A percentile compares a stretch with the other conserved stretches of the same genome.
Evolutionary conservation across 2,113 vertebrate species (phyloP).

Genomic region (Engraulis encrasicolus): DNA sequence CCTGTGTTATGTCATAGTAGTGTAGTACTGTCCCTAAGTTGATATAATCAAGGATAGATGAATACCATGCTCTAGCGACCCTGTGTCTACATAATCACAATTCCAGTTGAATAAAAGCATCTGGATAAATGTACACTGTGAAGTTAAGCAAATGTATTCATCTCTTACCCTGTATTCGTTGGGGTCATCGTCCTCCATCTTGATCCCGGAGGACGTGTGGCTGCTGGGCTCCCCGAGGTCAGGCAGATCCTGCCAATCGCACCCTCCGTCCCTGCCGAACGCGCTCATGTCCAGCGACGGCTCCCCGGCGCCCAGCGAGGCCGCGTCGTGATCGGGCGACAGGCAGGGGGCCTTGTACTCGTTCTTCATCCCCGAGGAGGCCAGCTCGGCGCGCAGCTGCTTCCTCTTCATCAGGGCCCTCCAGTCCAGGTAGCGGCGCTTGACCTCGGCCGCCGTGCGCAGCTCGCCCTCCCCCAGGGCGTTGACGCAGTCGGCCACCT

Average conservation of each 20-base stretch:
- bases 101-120: no score
- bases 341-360: slow-evolving; percentile 80
- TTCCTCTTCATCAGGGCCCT: slow-evolving; percentile 90
- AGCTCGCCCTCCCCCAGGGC: slow-evolving; percentile 90
- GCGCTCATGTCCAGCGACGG: slow-evolving; percentile 85
- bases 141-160: no score
- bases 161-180: slow-evolving; percentile 73
- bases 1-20: no score
- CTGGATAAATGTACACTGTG: no score
- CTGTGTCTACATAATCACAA: no score
- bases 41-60: no score
- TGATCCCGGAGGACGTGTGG: slow-evolving; percentile 82
- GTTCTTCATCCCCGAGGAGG: slow-evolving; percentile 79
- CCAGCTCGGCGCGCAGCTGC: slow-evolving; percentile 84
- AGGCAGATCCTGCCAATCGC: slow-evolving; percentile 88
- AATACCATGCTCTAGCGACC: no score
- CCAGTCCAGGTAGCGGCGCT: slow-evolving; percentile 91
- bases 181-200: slow-evolving; percentile 86
- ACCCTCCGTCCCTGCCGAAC: slow-evolving; percentile 83
- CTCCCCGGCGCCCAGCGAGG: slow-evolving; percentile 84
- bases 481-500: slow-evolving; percentile 92
- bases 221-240: slow-evolving; percentile 81
- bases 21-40: no score
- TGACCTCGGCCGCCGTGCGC: slow-evolving; percentile 90
- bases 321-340: slow-evolving; percentile 85